Conservation (phyloP, 2,888 invertebrate species). For the Heteropelma amictum region DNA sequence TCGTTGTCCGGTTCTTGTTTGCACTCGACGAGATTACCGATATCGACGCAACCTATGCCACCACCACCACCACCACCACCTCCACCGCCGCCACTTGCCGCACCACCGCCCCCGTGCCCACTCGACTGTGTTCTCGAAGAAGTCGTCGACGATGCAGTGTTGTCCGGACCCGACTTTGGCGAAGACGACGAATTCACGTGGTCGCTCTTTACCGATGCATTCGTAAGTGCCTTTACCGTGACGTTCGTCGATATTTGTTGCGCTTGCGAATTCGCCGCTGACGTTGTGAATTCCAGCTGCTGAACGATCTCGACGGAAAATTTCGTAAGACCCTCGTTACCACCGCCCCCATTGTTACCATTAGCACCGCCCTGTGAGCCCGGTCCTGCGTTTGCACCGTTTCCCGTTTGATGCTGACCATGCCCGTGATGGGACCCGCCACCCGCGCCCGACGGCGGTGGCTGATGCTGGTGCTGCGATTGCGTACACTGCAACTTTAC, state of each 20-base stretch:
- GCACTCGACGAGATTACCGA: conserved; percentile 87
- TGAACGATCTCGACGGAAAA: conserved; percentile 96
- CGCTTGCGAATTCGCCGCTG: conserved; percentile 91
- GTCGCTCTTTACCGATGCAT: conserved; percentile 83
- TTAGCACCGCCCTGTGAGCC: conserved; percentile 60
- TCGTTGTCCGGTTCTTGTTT: conserved; percentile 91
- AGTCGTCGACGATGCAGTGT: conserved; percentile 72
- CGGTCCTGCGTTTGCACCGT: conserved; percentile 65
- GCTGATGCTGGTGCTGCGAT: conserved; percentile 77
- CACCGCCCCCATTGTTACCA: conserved; percentile 47
- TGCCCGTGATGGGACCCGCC: conserved; percentile 71
- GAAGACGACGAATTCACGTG: conserved; percentile 77
- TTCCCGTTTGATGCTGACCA: conserved; percentile 69
- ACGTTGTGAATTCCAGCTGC: conserved; percentile 93
- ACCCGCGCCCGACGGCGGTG: conserved; percentile 68
- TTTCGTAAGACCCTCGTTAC: conserved; percentile 80
- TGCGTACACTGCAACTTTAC: conserved; percentile 86
- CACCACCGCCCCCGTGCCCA: conserved; percentile 61
- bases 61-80: conserved; percentile 52
- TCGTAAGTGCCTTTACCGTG: conserved; percentile 90
- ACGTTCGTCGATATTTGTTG: conserved; percentile 96
- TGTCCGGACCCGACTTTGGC: conserved; percentile 79
- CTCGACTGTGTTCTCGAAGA: conserved; percentile 65
- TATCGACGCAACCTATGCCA: conserved; percentile 78
- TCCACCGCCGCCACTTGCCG: conserved; percentile 79